phyloP scores from a whole-genome alignment of 2,113 vertebrate genomes.

The Apeltes quadracus region DNA sequence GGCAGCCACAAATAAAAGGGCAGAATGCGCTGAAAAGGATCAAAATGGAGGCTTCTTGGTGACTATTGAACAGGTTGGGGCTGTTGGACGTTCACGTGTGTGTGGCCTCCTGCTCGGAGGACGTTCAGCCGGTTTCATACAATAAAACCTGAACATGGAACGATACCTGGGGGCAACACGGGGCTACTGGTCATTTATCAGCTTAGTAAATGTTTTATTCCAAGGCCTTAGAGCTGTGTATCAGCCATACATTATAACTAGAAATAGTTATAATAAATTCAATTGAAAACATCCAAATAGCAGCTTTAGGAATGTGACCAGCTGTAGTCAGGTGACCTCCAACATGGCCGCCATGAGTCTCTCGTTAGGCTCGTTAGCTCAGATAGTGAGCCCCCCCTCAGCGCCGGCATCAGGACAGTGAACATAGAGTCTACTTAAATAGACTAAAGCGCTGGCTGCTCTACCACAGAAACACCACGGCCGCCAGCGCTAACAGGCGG shows the following conservation, averaged over 20 bases:
- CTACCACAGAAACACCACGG: conserved; percentile 46
- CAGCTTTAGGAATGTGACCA: not conserved
- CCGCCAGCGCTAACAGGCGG: no score
- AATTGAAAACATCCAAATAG: no score
- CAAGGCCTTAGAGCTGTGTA: no score
- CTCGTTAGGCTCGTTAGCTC: not conserved
- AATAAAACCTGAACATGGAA: not conserved
- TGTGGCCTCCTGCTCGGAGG: not conserved
- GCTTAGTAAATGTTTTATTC: not conserved
- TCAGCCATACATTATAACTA: no score
- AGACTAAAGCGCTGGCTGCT: not conserved
- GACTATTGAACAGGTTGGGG: conserved; percentile 20
- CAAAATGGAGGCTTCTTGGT: conserved; percentile 18
- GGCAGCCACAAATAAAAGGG: conserved; percentile 6
- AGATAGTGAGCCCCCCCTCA: no score
- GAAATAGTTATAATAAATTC: no score
- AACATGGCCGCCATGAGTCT: not conserved
- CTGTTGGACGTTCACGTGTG: conserved; percentile 3
- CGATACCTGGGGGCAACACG: no score
- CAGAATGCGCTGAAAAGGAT: conserved; percentile 19
- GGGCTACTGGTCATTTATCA: not conserved
- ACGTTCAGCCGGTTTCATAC: not conserved
- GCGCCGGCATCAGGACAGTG: not conserved
- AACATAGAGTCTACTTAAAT: not conserved
- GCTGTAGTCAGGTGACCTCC: not conserved